Conservation (phyloP, 2,113 vertebrate genomes). For the Nycticebus coucang region DNA sequence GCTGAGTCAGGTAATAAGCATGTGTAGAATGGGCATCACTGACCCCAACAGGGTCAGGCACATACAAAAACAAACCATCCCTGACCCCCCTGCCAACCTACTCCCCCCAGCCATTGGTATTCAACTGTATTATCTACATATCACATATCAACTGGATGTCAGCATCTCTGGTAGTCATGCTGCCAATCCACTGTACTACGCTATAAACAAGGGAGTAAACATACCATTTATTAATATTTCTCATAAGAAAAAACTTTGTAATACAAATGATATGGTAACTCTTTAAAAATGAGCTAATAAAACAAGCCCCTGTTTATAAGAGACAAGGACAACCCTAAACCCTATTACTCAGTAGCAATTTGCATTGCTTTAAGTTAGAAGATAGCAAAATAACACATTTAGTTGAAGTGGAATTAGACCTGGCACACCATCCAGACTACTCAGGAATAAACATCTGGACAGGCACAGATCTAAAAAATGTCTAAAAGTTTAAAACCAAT, state of each 20-base stretch:
- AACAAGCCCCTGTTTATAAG: background rate
- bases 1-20: background rate
- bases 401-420: constrained; percentile 7
- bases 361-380: background rate
- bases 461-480: background rate
- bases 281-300: background rate
- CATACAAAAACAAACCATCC: no score
- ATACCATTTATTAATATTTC: background rate
- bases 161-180: background rate
- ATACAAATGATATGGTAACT: background rate
- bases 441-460: background rate
- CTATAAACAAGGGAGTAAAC: constrained; percentile 10
- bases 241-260: constrained; percentile 26
- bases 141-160: background rate
- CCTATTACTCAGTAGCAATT: background rate
- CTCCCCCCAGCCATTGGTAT: no score
- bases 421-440: background rate
- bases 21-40: background rate
- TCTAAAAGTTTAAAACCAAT: constrained; percentile 40
- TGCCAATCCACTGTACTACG: background rate
- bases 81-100: no score
- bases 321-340: background rate
- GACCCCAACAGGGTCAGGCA: no score
- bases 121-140: background rate
- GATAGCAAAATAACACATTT: constrained; percentile 18